Evolutionary conservation across 2,797 vertebrate genomes (phyloP), one percentile per base, ranked within the genome.

Genomic region (Pelochelys cantorii): DNA sequence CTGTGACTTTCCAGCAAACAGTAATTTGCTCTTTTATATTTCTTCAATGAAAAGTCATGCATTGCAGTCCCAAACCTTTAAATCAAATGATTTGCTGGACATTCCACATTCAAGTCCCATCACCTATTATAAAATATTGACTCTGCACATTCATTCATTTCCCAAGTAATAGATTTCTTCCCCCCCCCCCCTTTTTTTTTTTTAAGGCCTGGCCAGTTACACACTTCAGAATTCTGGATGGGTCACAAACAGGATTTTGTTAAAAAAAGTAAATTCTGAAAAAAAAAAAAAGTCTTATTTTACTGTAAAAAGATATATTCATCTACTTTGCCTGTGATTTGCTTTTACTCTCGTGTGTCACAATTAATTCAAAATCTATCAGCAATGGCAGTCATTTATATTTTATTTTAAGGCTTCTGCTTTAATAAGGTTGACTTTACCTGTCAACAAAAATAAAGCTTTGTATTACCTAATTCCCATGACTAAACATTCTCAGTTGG

Each of bases 1-100:
- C 95, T 93, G 88, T 84, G 95, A 97, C 95, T 96, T 97, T 89
- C 83, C 90, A 94, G 95, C 74, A 96, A 96, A 95, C 53, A 93
- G 82, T 83, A 93, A 97, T 97, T 96, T 97, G 89, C 60, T 97
- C 93, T 96, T 93, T 96, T 95, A 94, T 95, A 97, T 94, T 91
- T 96, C 88, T 95, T 95, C 95, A 95, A 84, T 95, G 92, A 95
- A 97, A 96, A 96, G 90, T 91, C 84, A 93, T 93, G 91, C 93
- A 93, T 52, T 93, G 84, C 81, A 90, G 84, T 93, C 93, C 89
- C 91, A 95, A 97, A 96, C 62, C 94, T 97, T 97, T 96, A 96
- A 96, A 97, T 97, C 95, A 97, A 96, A 94, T 94, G 75, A 97
- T 96, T 93, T 93, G 53, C 84, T 95, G 92, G 93, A 85, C 83